These are phyloP conservation scores for Sylvia atricapilla DNA, from an alignment of 2,113 vertebrate species.

Conservation along the genomic window DNA sequence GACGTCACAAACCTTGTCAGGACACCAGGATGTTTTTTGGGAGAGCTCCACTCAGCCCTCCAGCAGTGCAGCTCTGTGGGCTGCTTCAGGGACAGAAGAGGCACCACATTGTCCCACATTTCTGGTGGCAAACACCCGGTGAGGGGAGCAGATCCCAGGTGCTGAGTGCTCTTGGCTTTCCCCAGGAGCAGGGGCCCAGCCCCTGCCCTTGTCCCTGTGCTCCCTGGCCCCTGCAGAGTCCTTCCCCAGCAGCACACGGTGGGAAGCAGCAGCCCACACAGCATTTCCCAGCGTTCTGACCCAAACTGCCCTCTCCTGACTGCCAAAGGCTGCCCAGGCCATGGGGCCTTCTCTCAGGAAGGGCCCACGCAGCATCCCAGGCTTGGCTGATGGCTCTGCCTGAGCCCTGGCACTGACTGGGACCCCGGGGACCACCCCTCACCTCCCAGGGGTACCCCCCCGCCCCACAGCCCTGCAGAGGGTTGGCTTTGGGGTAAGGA, in stretches of 20 bases:
- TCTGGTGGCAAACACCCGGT: accelerated
- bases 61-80: not conserved
- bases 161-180: not conserved
- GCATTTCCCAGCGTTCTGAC: not conserved
- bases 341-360: accelerated
- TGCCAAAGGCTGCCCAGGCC: not conserved
- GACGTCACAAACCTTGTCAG: not conserved
- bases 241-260: accelerated
- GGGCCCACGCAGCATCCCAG: not conserved
- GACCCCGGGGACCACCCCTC: not conserved
- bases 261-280: not conserved
- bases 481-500: not conserved
- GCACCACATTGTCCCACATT: accelerated
- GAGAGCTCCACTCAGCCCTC: not conserved
- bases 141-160: not conserved
- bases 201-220: not conserved
- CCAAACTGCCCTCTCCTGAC: not conserved
- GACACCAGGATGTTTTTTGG: not conserved
- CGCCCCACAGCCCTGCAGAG: accelerated
- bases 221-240: not conserved
- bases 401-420: not conserved
- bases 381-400: not conserved
- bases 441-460: accelerated
- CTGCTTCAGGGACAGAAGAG: not conserved
- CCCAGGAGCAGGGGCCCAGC: not conserved